Base-by-base conservation (phyloP, 2,113 vertebrate species). In the Sprattus sprattus region DNA sequence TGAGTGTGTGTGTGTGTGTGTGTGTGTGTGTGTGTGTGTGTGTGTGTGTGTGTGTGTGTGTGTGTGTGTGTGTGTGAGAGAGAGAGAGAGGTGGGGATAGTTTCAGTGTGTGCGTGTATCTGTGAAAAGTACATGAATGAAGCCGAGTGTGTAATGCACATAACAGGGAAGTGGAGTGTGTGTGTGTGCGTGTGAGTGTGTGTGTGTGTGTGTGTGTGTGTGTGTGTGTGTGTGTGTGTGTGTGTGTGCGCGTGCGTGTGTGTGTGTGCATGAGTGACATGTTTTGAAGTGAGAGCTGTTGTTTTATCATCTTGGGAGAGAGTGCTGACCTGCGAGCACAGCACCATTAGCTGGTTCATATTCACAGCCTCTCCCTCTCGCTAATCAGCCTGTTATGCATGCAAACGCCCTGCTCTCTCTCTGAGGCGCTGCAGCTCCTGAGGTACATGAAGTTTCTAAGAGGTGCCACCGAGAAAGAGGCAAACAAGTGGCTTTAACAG, bases 281-380 rank as follows among this genome's bases (percentile, higher is more conserved):
- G 78, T 87, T 86, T 84, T 83, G 16, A 81, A 85, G 83, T 81
- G 45, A 60, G 75, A 81, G 54, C 82, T 88, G 89, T 84, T 84
- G 84, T 86, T 83, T 86, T 86, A 86, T 85, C 83, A 85, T 28
- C 57, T 83, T 54, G 78, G 52, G 64, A 44, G 16, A 84, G 85
- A 20, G 57, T 32, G 32, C 49, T 60, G 84, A 81, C 86, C 84
- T 85, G 83, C n/a, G 84, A 46, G 87, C 83, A 71, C 64, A 71
- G 25, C 64, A 71, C 64, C n/a, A 32, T 71, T 71, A 32, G 32
- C 25, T 28, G 25, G 28, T 71, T 32, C 64, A 71, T 28, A 28
- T 32, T 28, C 64, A 10, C 25, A 13, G 8, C 28, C 64, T 71
- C n/a, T 25, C 64, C 28, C 64, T 71, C 25, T 71, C 64, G 2